Evolutionary conservation across 2,797 vertebrate species (phyloP), one percentile per base, ranked within the genome.

Genomic region (Chloroceryle inda): DNA sequence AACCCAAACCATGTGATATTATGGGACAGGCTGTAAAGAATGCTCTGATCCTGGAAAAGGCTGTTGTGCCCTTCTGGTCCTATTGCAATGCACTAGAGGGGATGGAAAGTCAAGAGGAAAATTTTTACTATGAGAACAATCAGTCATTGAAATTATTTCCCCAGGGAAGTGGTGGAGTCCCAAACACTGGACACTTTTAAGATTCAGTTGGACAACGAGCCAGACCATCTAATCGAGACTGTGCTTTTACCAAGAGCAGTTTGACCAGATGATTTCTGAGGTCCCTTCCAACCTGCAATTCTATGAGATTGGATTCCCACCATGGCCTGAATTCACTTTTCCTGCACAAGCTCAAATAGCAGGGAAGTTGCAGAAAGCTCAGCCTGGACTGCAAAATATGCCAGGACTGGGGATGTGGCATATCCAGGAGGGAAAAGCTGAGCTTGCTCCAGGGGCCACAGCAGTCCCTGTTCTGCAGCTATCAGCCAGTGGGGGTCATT

Each of bases 321-420:
- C 1, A 2, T 13, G 29, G 20, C 19, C 44, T 26, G 44, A 19
- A 26, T 18, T 55, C 14, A 3, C 13, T 42, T 9, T 27, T 38
- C 18, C 33, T 44, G 40, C 44, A 1, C 0, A 20, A 44, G 77
- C 44, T 63, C 58, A 1, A 18, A 4, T 4, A 33, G 40, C 59
- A 33, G 15, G 10, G 19, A 29, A 2, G 52, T 29, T 20, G 9
- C 58, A 13, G 58, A 56, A 15, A 33, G n/a, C 67, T 21, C 59
- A 44, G 62, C 16, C 56, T 3, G 8, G 31, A 4, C 61, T 21
- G 23, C 23, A 38, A 15, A 31, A 16, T 15, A 3, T 6, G 19
- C 42, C 35, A 5, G 40, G 11, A 5, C 16, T 11, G 21, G n/a
- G 40, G 23, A 8, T 17, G 17, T 5, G 45, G 50, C 8, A 2